Evolutionary conservation across 1,140 invertebrate species (phyloP).

Genomic region (Pachyrhynchus sulphureomaculatus): DNA sequence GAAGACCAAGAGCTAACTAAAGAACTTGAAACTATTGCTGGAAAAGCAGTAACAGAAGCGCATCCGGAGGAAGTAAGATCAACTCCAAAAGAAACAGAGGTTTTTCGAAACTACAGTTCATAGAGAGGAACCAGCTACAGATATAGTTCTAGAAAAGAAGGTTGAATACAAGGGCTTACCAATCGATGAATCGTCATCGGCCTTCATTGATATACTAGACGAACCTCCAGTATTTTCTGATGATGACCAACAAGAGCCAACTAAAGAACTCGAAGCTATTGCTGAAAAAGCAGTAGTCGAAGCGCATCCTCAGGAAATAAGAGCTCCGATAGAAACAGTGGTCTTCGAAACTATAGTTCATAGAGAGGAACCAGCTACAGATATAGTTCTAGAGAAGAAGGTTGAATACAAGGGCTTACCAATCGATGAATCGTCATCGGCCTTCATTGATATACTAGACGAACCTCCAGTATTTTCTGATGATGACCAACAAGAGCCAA

Average conservation of each 20-base stretch:
- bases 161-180: conserved; percentile 51
- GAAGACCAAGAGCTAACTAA: conserved; percentile 1
- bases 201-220: conserved; percentile 58
- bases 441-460: conserved; percentile 58
- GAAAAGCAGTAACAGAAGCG: too few relatives aligned
- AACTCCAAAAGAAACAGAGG: neutral
- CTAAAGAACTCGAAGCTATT: too few relatives aligned
- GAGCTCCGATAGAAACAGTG: neutral
- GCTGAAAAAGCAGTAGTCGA: too few relatives aligned
- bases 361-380: neutral
- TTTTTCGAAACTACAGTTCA: neutral
- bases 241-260: conserved; percentile 36
- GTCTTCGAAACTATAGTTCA: neutral
- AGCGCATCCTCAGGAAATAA: conserved; percentile 1
- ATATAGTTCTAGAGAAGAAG: neutral
- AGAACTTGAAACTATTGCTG: neutral
- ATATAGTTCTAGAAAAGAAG: neutral
- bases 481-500: conserved; percentile 17
- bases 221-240: conserved; percentile 53
- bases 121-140: neutral
- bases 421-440: conserved; percentile 47
- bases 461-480: conserved; percentile 52
- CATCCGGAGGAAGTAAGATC: too few relatives aligned
- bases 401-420: conserved; percentile 50
- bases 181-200: conserved; percentile 53